Percentiles rank a stretch among this genome's conserved stretches.
phyloP scores from a whole-genome alignment of 92 coral and sea anemone genomes.

The Zoanthus sociatus region DNA sequence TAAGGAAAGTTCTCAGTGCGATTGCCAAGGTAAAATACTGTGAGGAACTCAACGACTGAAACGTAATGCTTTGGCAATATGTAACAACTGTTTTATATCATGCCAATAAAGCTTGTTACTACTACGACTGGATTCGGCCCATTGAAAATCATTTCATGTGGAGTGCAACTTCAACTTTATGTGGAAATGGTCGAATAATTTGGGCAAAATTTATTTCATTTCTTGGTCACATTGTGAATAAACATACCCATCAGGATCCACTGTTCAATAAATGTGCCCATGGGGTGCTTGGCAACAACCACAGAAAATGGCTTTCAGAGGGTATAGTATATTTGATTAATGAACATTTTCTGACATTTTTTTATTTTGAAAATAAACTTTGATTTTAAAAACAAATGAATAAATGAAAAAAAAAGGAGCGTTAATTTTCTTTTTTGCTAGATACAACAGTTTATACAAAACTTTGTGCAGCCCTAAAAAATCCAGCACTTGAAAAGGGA shows the following conservation, averaged over 20 bases:
- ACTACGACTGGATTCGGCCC: slow-evolving; percentile 37
- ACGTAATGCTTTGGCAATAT: no score
- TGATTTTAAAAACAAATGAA: no score
- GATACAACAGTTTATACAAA: slow-evolving; percentile 58
- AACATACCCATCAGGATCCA: slow-evolving; percentile 48
- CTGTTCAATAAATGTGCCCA: slow-evolving; percentile 66
- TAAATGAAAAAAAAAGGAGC: no score
- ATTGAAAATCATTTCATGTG: slow-evolving; percentile 49
- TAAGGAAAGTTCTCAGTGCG: slow-evolving; percentile 41
- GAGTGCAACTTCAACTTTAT: slow-evolving; percentile 61
- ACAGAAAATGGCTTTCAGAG: no score
- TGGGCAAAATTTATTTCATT: slow-evolving; percentile 68
- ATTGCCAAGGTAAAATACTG: slow-evolving; percentile 40
- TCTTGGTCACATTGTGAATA: slow-evolving; percentile 28
- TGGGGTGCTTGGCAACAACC: slow-evolving; percentile 42
- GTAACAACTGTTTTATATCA: no score
- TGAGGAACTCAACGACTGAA: slow-evolving; percentile 41
- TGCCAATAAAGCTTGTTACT: no score
- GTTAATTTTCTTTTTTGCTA: not conserved
- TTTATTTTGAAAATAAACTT: no score
- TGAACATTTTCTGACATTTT: no score
- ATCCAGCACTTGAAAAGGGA: not conserved
- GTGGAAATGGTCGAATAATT: slow-evolving; percentile 63
- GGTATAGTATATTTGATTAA: no score
- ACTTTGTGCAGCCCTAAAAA: slow-evolving; percentile 51